Evolutionary conservation across 2,797 vertebrate species (phyloP).

Genomic region (Caiman crocodilus): DNA sequence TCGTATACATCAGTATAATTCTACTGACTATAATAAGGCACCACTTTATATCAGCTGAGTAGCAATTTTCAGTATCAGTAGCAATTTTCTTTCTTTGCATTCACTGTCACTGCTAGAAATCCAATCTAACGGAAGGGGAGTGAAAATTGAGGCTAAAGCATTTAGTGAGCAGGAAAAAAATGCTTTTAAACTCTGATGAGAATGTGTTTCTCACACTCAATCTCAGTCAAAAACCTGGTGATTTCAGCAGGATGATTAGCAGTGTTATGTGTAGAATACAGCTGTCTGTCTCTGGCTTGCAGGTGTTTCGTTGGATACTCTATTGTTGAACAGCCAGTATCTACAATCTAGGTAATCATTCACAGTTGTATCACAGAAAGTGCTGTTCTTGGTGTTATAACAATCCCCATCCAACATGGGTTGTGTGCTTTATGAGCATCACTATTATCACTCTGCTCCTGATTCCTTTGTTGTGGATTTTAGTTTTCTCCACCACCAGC

Average conservation of each 20-base stretch:
- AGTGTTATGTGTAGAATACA: neutral
- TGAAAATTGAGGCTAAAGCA: neutral
- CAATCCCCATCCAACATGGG: slow-evolving; percentile 14
- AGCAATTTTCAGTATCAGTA: neutral
- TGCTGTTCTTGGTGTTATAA: neutral
- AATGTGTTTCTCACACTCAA: neutral
- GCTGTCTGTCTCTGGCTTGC: neutral
- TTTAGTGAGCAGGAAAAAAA: neutral
- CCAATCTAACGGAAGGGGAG: neutral
- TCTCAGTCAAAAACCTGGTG: neutral
- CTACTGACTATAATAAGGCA: neutral
- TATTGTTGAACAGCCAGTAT: neutral
- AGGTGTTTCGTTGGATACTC: neutral
- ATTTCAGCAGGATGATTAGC: neutral
- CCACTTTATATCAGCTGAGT: neutral
- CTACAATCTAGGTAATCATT: slow-evolving; percentile 39
- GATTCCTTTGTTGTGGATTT: neutral
- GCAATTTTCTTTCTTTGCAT: neutral
- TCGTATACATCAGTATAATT: neutral
- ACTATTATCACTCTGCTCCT: neutral
- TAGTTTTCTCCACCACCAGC: slow-evolving; percentile 7
- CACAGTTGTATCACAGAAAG: neutral
- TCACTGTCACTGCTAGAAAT: neutral
- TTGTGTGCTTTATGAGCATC: neutral
- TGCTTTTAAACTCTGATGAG: neutral